Base-by-base conservation (phyloP, 2,113 vertebrate genomes). In the Alethe diademata region DNA sequence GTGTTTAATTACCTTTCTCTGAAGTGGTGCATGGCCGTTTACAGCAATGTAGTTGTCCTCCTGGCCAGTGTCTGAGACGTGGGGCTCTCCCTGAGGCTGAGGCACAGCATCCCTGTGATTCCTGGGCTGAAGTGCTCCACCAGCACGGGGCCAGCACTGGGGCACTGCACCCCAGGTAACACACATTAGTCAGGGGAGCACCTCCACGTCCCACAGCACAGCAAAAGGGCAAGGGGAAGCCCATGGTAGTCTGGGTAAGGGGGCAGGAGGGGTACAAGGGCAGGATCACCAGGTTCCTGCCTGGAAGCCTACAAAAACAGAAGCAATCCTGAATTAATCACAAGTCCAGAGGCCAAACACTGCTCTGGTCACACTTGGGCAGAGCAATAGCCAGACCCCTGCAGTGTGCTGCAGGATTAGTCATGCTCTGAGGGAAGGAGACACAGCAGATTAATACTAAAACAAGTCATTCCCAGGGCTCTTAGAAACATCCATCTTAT, bases 401-500 rank as follows among this genome's bases (percentile, higher is more conserved):
- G 50, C 47, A 78, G 56, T 48, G 69, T 35, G 3, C 60, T 3
- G 3, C 9, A 50, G 75, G 72, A 84, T 92, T 92, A 92, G 84
- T 86, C 89, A 92, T 57, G 67, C 88, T 90, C 75, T 45, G 64
- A 83, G 86, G 38, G 54, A 83, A 69, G 58, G 51, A 76, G 86
- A 75, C 71, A 92, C 1, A 5, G 71, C 45, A 93, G 45, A 92
- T 69, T 76, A 61, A 56, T 73, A 40, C 75, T 76, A 31, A 92
- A 65, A 25, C 71, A 57, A 88, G 71, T 53, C 4, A 8, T 86
- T 96, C 64, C 31, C 86, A 86, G 62, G 53, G 58, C 71, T 76
- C 53, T 61, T 71, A 28, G 48, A 79, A 79, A 16, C 28, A 85
- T 12, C 38, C 2, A 2, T 5, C 31, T 43, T 11, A 18, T 79